Evolutionary conservation across 2,113 vertebrate genomes (phyloP), one percentile per base, ranked within the genome.

Genomic region (Azemiops feae): DNA sequence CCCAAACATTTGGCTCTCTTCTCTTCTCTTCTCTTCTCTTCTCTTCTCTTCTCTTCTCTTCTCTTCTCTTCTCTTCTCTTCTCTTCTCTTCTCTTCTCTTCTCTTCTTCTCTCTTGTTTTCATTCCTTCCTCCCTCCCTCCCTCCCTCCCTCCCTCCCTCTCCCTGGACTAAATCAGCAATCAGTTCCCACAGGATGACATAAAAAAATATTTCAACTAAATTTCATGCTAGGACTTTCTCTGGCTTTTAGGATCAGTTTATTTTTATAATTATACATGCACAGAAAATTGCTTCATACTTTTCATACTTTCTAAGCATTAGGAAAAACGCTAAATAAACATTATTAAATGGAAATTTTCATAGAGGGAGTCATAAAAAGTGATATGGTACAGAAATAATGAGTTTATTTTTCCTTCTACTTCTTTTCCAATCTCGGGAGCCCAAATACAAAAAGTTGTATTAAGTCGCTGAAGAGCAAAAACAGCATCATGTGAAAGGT

Each of bases 1-100:
- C 54, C 11, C 10, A 58, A 57, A 16, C 18, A 45, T 25, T 89
- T 27, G 50, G 55, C 2, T 57, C 12, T 60, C 7, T 8, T 23
- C 20, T 47, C 7, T 27, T 11, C 25, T 23, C 22, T 12, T 27
- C 12, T 5, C 2, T 3, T 52, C 34, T 16, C 54, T 8, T 20
- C 3, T 18, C 54, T 18, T 4, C 54, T 18, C 18, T 4, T 1
- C 54, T 54, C 12, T 8, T 4, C 16, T 14, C 53, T 14, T 16
- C 12, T 14, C 53, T 16, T 4, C 12, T 16, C 53, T 54, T 0
- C 53, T 8, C 7, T 8, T 0, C 22, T 53, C 11, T 14, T 3
- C 7, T 23, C 22, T 23, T 9, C 9, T 3, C 58, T 27, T 25
- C 2, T 14, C 3, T 20, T 5, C 2, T 4, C 2, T 10, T 0